phyloP scores from a whole-genome alignment of 2,113 vertebrate genomes.

The Probosciger aterrimus region DNA sequence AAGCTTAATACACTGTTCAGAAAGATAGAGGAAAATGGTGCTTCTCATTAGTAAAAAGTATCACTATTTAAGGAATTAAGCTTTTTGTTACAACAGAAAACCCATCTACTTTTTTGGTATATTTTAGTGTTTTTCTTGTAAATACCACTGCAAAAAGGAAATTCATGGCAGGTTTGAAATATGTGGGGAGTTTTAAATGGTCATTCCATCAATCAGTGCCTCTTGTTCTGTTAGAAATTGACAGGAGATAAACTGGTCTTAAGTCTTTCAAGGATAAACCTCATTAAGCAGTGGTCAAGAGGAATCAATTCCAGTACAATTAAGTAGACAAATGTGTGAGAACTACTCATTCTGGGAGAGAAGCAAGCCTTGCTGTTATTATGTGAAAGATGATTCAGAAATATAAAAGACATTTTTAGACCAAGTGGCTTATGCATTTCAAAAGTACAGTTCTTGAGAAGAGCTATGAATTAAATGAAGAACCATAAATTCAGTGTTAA shows the following conservation, averaged over 20 bases:
- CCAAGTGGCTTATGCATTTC: neutral
- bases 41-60: neutral
- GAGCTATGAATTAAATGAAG: neutral
- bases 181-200: neutral
- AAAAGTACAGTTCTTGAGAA: neutral
- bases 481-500: neutral
- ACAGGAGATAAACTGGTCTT: neutral
- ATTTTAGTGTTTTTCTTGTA: neutral
- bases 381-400: neutral
- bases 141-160: neutral
- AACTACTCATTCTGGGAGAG: neutral
- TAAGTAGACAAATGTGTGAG: neutral
- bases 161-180: neutral
- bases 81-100: neutral
- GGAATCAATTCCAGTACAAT: neutral
- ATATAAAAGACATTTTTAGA: neutral
- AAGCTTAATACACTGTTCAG: neutral
- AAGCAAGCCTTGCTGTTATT: neutral
- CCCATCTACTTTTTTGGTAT: neutral
- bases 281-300: neutral
- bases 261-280: neutral
- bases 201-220: neutral
- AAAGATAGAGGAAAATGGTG: neutral
- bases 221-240: neutral
- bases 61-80: neutral